Evolutionary conservation across 2,113 vertebrate species (phyloP).

Genomic region (Globicephala melas): DNA sequence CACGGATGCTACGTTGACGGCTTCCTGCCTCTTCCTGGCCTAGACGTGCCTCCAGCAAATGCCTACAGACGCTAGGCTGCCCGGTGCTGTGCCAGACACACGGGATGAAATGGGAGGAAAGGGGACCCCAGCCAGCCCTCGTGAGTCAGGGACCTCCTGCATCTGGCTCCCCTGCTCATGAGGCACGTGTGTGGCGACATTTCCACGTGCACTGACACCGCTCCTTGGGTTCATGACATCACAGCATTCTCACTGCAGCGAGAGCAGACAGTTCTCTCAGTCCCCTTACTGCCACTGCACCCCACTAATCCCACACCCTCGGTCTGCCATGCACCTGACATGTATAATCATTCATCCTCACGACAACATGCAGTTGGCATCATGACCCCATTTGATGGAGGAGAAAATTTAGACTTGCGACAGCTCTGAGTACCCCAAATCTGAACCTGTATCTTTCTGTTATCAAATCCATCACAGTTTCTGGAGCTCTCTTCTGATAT

Average conservation of each 20-base stretch:
- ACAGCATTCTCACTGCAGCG: rapidly evolving
- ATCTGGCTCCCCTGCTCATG: not conserved
- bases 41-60: not conserved
- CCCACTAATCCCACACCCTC: too few species aligned
- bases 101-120: not conserved
- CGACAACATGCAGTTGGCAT: rapidly evolving
- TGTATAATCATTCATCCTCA: rapidly evolving
- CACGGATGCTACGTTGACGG: rapidly evolving
- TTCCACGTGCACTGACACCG: rapidly evolving
- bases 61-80: not conserved
- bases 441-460: not conserved
- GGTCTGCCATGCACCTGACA: not conserved
- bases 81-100: not conserved
- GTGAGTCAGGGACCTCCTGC: not conserved
- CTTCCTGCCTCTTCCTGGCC: not conserved
- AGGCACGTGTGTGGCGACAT: rapidly evolving
- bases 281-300: too few species aligned
- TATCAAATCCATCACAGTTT: not conserved
- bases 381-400: not conserved
- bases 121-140: not conserved
- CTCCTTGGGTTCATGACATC: rapidly evolving
- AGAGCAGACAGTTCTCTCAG: not conserved
- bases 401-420: not conserved
- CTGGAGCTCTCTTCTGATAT: not conserved
- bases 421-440: not conserved